Evolutionary conservation across 2,888 invertebrate species (phyloP).

Genomic region (Papilio demoleus): DNA sequence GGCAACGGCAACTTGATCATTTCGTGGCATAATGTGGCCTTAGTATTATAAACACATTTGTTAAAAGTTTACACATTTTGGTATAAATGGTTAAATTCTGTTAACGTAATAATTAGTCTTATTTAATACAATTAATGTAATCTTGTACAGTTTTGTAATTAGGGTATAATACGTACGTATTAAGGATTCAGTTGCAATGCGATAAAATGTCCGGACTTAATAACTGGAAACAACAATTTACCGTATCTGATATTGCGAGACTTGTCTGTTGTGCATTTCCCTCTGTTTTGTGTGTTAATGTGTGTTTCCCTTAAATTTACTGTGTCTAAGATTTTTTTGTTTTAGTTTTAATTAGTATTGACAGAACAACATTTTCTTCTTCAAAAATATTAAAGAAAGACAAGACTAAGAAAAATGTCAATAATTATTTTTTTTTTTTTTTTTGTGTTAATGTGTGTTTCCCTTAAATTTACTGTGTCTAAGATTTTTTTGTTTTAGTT

Average conservation of each 20-base stretch:
- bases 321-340: conserved; percentile 19
- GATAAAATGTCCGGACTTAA: conserved; percentile 58
- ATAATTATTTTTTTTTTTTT: conserved; percentile 35
- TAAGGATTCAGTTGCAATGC: conserved; percentile 59
- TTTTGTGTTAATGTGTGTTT: conserved; percentile 55
- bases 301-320: conserved; percentile 53
- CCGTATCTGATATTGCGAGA: conserved; percentile 53
- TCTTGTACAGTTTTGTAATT: conserved; percentile 4
- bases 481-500: not conserved
- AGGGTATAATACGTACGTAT: conserved; percentile 39
- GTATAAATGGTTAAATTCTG: too few relatives aligned
- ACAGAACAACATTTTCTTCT: not conserved
- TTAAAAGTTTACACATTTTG: too few relatives aligned
- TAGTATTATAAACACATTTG: too few relatives aligned
- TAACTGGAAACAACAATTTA: conserved; percentile 59
- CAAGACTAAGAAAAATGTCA: not conserved
- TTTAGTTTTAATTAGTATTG: not conserved
- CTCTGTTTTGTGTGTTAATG: conserved; percentile 53
- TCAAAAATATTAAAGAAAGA: not conserved
- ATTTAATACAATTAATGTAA: too few relatives aligned
- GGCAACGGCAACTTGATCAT: too few relatives aligned
- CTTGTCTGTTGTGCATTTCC: conserved; percentile 47
- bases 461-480: conserved; percentile 47
- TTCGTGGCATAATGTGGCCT: too few relatives aligned
- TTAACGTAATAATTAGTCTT: too few relatives aligned